phyloP scores from a whole-genome alignment of 2,888 invertebrate species.

The Drosophila subsilvestris region DNA sequence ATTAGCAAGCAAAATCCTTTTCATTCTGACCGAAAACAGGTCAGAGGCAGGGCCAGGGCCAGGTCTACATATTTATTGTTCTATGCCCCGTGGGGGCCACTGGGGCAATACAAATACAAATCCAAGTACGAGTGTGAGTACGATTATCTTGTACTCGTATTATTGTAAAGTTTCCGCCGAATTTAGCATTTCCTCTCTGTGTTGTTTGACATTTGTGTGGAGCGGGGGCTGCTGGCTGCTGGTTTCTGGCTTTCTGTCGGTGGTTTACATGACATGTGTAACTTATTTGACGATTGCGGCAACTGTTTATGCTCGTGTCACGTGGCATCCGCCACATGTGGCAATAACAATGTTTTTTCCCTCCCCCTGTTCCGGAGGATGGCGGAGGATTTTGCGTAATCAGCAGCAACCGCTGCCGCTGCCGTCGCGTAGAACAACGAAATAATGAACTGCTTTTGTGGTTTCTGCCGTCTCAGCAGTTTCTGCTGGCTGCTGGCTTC shows the following conservation, averaged over 20 bases:
- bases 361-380: constrained; percentile 10
- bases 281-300: constrained; percentile 49
- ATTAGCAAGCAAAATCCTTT: constrained; percentile 42
- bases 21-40: constrained; percentile 17
- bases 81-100: not conserved
- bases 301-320: constrained; percentile 70
- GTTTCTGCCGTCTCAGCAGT: constrained; percentile 63
- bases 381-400: constrained; percentile 63
- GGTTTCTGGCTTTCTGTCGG: constrained; percentile 2
- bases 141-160: constrained; percentile 10
- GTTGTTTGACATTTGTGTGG: constrained; percentile 61
- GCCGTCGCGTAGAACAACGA: constrained; percentile 33
- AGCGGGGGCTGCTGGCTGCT: constrained; percentile 10
- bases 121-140: too few relatives aligned
- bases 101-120: too few relatives aligned
- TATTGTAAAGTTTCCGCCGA: constrained; percentile 52
- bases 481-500: constrained; percentile 15
- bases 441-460: constrained; percentile 50
- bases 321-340: constrained; percentile 76
- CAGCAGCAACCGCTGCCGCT: constrained; percentile 47
- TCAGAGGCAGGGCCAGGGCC: constrained; percentile 16
- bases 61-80: constrained; percentile 2
- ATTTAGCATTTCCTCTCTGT: constrained; percentile 57
- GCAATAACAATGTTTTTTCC: constrained; percentile 42
- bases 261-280: constrained; percentile 52